phyloP scores from a whole-genome alignment of 2,113 vertebrate species.

The Anarrhichthys ocellatus region DNA sequence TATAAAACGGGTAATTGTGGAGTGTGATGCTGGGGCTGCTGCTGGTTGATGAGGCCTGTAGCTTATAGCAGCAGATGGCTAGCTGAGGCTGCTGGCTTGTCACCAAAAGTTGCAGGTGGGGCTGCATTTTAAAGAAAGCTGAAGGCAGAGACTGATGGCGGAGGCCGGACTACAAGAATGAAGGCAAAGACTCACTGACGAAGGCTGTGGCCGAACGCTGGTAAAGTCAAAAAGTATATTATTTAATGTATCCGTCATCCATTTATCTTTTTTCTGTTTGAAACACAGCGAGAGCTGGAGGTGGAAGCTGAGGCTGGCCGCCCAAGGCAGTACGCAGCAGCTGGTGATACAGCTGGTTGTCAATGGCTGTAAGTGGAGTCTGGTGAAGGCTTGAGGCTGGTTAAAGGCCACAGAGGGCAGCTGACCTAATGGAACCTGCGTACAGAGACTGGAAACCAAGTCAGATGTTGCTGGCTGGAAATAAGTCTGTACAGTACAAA shows the following conservation, averaged over 20 bases:
- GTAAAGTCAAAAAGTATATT: not conserved
- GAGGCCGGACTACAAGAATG: not conserved
- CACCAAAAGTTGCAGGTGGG: not conserved
- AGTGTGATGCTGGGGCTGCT: not conserved
- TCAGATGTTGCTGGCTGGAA: no score
- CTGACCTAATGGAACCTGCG: no score
- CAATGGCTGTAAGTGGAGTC: not conserved
- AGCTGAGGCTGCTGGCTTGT: not conserved
- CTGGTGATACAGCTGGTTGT: no score
- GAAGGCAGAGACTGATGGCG: not conserved
- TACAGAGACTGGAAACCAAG: no score
- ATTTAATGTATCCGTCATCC: not conserved
- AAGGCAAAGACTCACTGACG: not conserved
- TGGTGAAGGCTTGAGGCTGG: no score
- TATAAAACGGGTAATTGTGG: not conserved
- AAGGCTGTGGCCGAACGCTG: not conserved
- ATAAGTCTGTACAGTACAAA: no score
- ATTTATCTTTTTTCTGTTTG: not conserved
- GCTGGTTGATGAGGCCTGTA: not conserved
- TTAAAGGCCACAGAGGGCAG: no score
- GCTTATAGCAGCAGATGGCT: constrained; percentile 1
- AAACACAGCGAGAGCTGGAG: not conserved
- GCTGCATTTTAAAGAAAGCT: constrained; percentile 3
- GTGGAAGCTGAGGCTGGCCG: not conserved
- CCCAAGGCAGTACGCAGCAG: not conserved